Evolutionary conservation across 1,140 invertebrate genomes (phyloP), one percentile per base, ranked within the genome.

Genomic region (Pogonomyrmex californicus): DNA sequence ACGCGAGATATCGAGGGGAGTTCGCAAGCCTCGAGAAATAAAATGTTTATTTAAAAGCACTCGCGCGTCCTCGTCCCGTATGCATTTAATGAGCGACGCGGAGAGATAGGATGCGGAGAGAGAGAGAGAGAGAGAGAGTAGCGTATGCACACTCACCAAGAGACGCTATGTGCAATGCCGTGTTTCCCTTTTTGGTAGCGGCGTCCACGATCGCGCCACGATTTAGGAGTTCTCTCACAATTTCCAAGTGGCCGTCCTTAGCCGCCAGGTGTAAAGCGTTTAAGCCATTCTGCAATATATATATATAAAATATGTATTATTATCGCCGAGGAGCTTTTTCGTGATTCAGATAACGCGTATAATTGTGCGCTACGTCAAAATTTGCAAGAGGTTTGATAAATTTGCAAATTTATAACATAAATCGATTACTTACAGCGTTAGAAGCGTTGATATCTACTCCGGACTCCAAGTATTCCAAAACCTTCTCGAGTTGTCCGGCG

Each of bases 181-280:
- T 99, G 95, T 99, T 99, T 95, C 99, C 99, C 97, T 99, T 99
- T 97, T 99, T 99, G n/a, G 99, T 99, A 36, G 99, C 98, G 62
- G 99, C 98, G 96, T 99, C 99, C 10, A 99, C 99, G 86, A 97
- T 97, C 38, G 99, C 99, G 65, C 98, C 98, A 90, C 99, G 96
- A 90, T 97, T 97, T 36, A 99, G 95, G 49, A 99, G 96, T 94
- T 99, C 99, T 92, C 97, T 96, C 23, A 99, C 99, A 66, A 99
- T 98, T 91, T 98, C 97, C 65, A 99, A 97, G 95, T 99, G 99
- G 9, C 99, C 99, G 96, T 99, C 99, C 96, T 99, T 99, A 41
- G 99, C 98, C 79, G 99, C 99, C 91, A 99, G 96, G 95, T 99
- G 99, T 82, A 99, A 96, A 58, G 99, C 99, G 95, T 99, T 99